Evolutionary conservation across 2,888 invertebrate species (phyloP).

Genomic region (Lissonota sp.): DNA sequence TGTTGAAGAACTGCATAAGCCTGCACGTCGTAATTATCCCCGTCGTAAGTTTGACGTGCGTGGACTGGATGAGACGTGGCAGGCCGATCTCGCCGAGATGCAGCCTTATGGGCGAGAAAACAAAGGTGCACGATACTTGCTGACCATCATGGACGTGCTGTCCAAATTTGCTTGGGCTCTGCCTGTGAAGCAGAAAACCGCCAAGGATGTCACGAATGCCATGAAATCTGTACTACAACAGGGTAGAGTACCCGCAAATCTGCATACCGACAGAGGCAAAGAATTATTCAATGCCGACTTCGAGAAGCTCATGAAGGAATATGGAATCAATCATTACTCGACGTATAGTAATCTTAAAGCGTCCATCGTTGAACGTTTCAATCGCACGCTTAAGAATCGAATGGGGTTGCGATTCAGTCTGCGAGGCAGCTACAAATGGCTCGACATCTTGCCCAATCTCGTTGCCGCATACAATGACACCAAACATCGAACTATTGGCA

Average conservation of each 20-base stretch:
- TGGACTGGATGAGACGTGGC: constrained; percentile 59
- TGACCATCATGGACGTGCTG: constrained; percentile 77
- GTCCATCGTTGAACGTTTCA: constrained; percentile 74
- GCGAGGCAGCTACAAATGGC: constrained; percentile 63
- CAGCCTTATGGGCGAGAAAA: constrained; percentile 71
- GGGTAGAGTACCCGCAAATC: constrained; percentile 54
- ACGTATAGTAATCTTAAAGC: constrained; percentile 72
- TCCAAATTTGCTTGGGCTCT: constrained; percentile 81
- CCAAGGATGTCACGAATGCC: constrained; percentile 69
- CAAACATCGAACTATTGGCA: constrained; percentile 77
- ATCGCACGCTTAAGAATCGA: constrained; percentile 64
- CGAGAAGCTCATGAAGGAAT: constrained; percentile 45
- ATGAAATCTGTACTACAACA: constrained; percentile 62
- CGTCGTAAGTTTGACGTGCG: constrained; percentile 76
- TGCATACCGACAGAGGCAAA: constrained; percentile 59
- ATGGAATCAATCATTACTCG: constrained; percentile 62
- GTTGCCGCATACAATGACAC: constrained; percentile 72
- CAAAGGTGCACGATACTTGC: constrained; percentile 75
- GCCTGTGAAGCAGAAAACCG: constrained; percentile 77
- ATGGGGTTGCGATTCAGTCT: constrained; percentile 63
- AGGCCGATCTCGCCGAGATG: constrained; percentile 80
- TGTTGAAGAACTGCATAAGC: constrained; percentile 79
- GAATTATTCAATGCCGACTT: constrained; percentile 63
- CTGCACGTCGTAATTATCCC: constrained; percentile 78
- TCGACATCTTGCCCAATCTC: constrained; percentile 56